Percentiles rank a stretch among this genome's conserved stretches.
Evolutionary conservation across 2,888 invertebrate genomes (phyloP).

Genomic region (Pseudococcus jackbeardsleyi): DNA sequence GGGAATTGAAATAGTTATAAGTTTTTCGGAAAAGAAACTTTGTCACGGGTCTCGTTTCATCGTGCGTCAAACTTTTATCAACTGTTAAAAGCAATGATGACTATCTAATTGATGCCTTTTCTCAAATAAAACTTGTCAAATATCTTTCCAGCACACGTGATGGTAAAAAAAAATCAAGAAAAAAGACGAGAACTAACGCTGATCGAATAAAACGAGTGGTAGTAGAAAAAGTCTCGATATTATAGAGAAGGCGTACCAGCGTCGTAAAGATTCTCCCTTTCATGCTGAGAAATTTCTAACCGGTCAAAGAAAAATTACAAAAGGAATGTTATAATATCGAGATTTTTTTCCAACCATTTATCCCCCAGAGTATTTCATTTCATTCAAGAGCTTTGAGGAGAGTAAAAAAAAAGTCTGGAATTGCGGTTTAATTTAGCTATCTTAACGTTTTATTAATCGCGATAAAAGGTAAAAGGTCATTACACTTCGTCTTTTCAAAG

Average conservation of each 20-base stretch:
- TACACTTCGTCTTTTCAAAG: background rate
- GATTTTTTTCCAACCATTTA: background rate
- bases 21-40: background rate
- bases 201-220: background rate
- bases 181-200: background rate
- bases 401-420: background rate
- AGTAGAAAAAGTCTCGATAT: background rate
- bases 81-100: conserved; percentile 1
- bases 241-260: background rate
- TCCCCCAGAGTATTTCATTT: background rate
- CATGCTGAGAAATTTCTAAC: background rate
- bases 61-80: background rate
- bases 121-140: conserved; percentile 46
- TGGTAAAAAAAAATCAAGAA: conserved; percentile 16
- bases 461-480: background rate
- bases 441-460: background rate
- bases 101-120: conserved; percentile 18
- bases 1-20: conserved; percentile 10
- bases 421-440: background rate
- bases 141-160: background rate
- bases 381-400: background rate
- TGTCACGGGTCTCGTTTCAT: background rate
- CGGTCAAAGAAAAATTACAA: conserved; percentile 17
- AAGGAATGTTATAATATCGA: background rate
- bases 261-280: background rate